Evolutionary conservation across 1,140 invertebrate genomes (phyloP), one percentile per base, ranked within the genome.

Genomic region (Camponotus floridanus): DNA sequence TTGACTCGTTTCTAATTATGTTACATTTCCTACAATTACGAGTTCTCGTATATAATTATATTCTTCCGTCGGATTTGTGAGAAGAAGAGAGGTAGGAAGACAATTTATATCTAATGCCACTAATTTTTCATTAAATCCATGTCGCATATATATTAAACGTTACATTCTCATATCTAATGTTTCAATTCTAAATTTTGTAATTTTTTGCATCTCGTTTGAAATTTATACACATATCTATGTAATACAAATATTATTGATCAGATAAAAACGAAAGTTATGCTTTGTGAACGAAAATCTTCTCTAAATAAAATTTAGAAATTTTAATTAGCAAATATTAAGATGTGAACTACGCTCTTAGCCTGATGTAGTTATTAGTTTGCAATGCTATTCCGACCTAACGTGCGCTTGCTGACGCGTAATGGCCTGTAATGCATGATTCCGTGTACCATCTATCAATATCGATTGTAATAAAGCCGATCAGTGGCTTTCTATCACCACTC

Each of bases 11-110:
- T 76, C 51, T 70, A 61, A 59, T 59, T 42, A 57, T 57, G 68
- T 89, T 88, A 78, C 85, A 21, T 86, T 86, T 64, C 13, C 61
- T 65, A 70, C 64, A 74, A 83, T 83, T 81, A 61, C 36, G n/a
- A 21, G 31, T 76, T 62, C 81, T 68, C 68, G 48, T 42, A 76
- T 51, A 39, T 62, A 61, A 89, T 88, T 74, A 86, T 59, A 45
- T 48, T 61, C 11, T 61, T 81, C 26, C 33, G 42, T 74, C 55
- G 59, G 8, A 36, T n/a, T 21, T 15, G 11, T 36, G 36, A 83
- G 31, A 57, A 2, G 45, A 15, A 59, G 33, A 59, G 13, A n/a
- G 36, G 45, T 0, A 45, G 4, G 42, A 21, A 31, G 5, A 76
- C 13, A 62, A 21, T 51, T 51, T 51, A 51, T 15, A 51, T 51